Percentiles rank a stretch among this genome's conserved stretches.
Evolutionary conservation across 2,797 vertebrate species (phyloP).

Genomic region (Florisuga fusca): DNA sequence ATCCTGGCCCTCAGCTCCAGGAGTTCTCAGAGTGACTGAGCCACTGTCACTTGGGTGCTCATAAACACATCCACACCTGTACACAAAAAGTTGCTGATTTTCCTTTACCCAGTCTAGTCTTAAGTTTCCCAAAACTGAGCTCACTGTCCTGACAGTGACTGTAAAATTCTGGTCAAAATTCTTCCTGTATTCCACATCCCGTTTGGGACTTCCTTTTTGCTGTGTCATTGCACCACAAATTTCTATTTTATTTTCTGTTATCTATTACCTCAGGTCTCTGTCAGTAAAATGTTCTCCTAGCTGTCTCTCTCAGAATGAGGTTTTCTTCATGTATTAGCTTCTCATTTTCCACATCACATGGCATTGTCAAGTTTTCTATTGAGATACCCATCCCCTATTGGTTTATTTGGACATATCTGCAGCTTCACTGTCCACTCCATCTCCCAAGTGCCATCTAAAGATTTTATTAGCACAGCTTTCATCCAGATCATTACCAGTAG

Average conservation of each 20-base stretch:
- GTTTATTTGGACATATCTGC: neutral
- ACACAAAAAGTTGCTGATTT: neutral
- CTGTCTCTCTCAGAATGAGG: neutral
- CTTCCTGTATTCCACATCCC: neutral
- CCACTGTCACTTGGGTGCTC: neutral
- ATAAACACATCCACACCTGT: neutral
- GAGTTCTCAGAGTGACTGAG: neutral
- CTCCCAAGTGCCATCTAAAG: neutral
- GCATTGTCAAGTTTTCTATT: neutral
- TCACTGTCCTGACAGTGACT: neutral
- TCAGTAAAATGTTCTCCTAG: neutral
- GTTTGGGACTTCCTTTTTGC: neutral
- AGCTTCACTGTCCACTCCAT: neutral
- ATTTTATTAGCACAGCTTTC: neutral
- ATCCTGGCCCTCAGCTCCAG: neutral
- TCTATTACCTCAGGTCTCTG: neutral
- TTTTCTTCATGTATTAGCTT: neutral
- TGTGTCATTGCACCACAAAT: neutral
- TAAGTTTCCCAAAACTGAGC: neutral
- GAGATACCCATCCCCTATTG: neutral
- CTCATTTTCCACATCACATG: neutral
- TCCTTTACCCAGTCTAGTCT: neutral
- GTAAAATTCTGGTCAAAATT: neutral
- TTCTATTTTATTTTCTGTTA: neutral
- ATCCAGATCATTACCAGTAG: neutral